Percentiles rank a stretch among this genome's conserved stretches.
phyloP scores from a whole-genome alignment of 30 jellyfish, hydroid and myxozoan genomes.

The Turritopsis dohrnii region DNA sequence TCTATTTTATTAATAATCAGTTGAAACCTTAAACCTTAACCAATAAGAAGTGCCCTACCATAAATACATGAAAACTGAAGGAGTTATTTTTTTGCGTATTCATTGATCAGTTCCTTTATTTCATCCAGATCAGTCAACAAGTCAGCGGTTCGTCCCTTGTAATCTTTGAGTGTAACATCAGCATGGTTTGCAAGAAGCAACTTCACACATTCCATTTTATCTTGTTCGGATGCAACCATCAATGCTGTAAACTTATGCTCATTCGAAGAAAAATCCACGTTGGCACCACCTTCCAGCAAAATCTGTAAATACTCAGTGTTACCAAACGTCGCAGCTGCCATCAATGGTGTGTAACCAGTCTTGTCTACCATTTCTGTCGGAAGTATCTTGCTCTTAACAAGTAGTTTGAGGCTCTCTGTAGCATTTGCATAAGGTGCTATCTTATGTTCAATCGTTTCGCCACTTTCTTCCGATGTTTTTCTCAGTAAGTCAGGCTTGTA shows the following conservation, averaged over 20 bases:
- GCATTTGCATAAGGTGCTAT: not conserved
- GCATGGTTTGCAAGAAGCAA: not conserved
- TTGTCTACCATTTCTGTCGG: not conserved
- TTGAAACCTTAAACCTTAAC: too few species aligned
- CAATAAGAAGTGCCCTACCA: too few species aligned
- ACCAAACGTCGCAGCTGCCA: not conserved
- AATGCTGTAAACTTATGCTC: not conserved
- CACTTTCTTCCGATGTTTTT: not conserved
- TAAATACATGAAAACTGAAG: not conserved
- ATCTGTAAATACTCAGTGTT: not conserved
- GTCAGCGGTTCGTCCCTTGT: not conserved
- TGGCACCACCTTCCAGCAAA: not conserved
- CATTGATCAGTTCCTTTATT: not conserved
- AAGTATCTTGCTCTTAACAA: not conserved
- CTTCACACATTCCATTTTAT: not conserved
- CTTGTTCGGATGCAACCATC: not conserved
- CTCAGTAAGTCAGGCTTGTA: not conserved
- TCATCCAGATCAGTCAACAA: not conserved
- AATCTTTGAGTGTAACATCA: not conserved
- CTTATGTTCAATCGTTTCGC: not conserved
- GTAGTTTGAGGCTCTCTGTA: not conserved
- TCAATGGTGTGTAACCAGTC: not conserved
- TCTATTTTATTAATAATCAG: too few species aligned
- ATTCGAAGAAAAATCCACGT: not conserved
- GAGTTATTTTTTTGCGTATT: not conserved